Evolutionary conservation across 2,888 invertebrate genomes (phyloP).

Genomic region (Lymantria monacha): DNA sequence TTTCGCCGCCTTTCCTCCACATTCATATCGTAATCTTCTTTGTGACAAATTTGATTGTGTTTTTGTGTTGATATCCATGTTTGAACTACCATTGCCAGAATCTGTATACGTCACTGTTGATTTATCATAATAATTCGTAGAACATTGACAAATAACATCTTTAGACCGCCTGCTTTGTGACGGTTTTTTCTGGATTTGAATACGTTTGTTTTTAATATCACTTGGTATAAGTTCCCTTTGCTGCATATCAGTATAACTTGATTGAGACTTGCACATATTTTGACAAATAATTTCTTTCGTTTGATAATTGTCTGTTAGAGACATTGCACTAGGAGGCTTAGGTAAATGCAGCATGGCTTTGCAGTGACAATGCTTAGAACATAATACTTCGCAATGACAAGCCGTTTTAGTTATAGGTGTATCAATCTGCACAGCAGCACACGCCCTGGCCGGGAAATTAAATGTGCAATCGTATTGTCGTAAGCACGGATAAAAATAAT

Average conservation of each 20-base stretch:
- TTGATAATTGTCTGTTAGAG: slow-evolving; percentile 2
- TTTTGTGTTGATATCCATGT: not conserved
- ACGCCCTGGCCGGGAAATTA: slow-evolving; percentile 18
- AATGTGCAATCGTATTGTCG: slow-evolving; percentile 31
- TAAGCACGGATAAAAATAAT: slow-evolving; percentile 56
- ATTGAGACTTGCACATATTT: not conserved
- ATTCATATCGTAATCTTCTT: not conserved
- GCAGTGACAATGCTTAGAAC: slow-evolving; percentile 40
- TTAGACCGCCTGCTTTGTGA: slow-evolving; percentile 6
- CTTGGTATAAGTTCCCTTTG: slow-evolving; percentile 4
- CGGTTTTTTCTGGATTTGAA: slow-evolving; percentile 7
- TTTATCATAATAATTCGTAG: not conserved
- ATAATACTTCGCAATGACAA: slow-evolving; percentile 26
- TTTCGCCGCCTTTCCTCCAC: slow-evolving; percentile 7
- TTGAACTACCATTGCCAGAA: not conserved
- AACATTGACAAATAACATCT: slow-evolving; percentile 24
- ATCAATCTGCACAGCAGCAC: slow-evolving; percentile 46
- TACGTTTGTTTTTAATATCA: slow-evolving; percentile 7
- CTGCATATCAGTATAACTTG: not conserved
- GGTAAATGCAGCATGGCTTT: not conserved
- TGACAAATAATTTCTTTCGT: not conserved
- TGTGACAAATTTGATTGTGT: not conserved
- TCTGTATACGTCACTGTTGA: not conserved
- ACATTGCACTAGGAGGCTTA: slow-evolving; percentile 16
- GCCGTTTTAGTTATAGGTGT: slow-evolving; percentile 22